Conservation (phyloP, 2,797 vertebrate species). For the Sphenodon punctatus region DNA sequence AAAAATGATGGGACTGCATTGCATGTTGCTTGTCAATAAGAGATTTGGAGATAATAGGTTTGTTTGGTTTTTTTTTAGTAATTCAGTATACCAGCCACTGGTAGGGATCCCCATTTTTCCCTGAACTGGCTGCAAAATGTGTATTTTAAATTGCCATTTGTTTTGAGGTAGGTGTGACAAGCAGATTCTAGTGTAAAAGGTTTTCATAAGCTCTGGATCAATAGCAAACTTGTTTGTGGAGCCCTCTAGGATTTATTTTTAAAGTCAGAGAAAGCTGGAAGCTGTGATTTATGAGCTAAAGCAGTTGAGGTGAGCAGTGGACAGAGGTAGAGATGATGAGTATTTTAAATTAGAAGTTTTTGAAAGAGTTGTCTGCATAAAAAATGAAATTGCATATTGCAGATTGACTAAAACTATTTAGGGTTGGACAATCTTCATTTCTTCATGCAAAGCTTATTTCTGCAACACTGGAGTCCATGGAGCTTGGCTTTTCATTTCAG, state of each 20-base stretch:
- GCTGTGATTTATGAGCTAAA: constrained; percentile 26
- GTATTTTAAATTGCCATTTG: constrained; percentile 31
- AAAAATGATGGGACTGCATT: neutral
- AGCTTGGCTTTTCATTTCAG: neutral
- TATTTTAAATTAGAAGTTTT: neutral
- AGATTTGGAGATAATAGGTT: neutral
- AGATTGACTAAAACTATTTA: neutral
- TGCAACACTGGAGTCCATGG: neutral
- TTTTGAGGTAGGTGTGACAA: neutral
- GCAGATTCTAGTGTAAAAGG: neutral
- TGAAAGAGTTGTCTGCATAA: neutral
- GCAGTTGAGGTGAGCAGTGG: neutral
- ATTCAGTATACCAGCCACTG: neutral
- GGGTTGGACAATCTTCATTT: neutral
- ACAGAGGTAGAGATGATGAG: neutral
- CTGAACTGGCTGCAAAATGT: neutral
- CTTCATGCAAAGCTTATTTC: neutral
- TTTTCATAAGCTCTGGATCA: constrained; percentile 27
- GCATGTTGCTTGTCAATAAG: neutral
- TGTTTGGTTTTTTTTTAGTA: too few relatives aligned
- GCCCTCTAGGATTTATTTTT: constrained; percentile 38
- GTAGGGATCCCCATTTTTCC: neutral
- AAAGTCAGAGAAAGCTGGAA: constrained; percentile 29
- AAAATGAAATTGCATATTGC: neutral
- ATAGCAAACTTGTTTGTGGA: constrained; percentile 44